Percentiles rank a stretch among this genome's conserved stretches.
These are phyloP conservation scores for Sminthurinus signatus DNA, from an alignment of 1,140 invertebrate species.

Conservation along the genomic window DNA sequence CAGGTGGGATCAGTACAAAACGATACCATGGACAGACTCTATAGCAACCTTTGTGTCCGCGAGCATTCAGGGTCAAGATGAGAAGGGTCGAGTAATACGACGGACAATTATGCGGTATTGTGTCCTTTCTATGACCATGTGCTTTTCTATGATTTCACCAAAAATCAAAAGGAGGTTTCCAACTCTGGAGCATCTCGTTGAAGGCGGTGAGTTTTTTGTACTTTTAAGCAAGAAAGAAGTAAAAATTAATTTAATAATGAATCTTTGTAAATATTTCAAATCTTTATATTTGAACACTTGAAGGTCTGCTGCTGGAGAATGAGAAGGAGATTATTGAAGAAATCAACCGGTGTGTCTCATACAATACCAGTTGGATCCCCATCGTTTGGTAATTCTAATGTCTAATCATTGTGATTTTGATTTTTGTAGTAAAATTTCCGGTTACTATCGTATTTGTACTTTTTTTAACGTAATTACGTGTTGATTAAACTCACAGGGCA, in stretches of 20 bases:
- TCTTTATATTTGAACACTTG: slow-evolving; percentile 3
- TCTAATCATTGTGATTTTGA: too few species aligned
- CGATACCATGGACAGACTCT: slow-evolving; percentile 62
- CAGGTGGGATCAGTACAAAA: slow-evolving; percentile 76
- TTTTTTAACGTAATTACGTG: too few species aligned
- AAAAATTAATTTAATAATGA: too few species aligned
- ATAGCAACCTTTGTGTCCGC: slow-evolving; percentile 34
- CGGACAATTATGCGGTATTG: slow-evolving; percentile 78
- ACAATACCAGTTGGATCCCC: slow-evolving; percentile 90
- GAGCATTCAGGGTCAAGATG: slow-evolving; percentile 52
- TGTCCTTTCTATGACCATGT: slow-evolving; percentile 73
- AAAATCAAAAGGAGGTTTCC: slow-evolving; percentile 88
- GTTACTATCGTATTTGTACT: too few species aligned
- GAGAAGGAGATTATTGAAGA: slow-evolving; percentile 72
- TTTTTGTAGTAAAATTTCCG: too few species aligned
- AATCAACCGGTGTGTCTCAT: slow-evolving; percentile 70
- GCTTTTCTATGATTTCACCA: slow-evolving; percentile 74
- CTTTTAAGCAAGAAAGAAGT: too few species aligned
- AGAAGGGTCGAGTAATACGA: slow-evolving; percentile 78
- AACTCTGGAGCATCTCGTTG: slow-evolving; percentile 75
- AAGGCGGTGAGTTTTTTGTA: slow-evolving; percentile 56
- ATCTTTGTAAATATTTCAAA: too few species aligned
- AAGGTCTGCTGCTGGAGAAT: slow-evolving; percentile 76
- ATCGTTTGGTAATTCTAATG: slow-evolving; percentile 64
- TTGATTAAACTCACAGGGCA: too few species aligned